Percentiles rank a stretch among this genome's conserved stretches.
These are phyloP conservation scores for Pachyramphus minor DNA, from an alignment of 2,113 vertebrate species.

Conservation along the genomic window DNA sequence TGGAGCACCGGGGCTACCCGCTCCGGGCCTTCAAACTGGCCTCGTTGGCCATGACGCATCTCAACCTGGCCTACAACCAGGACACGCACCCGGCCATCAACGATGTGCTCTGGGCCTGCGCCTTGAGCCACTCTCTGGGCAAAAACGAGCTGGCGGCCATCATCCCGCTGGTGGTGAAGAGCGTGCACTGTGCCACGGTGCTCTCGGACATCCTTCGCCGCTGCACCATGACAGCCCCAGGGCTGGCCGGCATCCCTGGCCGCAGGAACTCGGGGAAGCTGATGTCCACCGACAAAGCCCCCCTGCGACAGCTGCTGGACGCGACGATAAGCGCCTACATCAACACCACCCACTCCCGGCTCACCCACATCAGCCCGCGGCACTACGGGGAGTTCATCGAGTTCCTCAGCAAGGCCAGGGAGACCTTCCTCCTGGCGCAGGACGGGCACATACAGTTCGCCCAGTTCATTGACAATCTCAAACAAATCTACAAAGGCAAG, in stretches of 20 bases:
- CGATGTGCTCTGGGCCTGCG: slow-evolving; percentile 97
- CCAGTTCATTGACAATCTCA: slow-evolving; percentile 99
- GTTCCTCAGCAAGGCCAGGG: slow-evolving; percentile 96
- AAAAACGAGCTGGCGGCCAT: slow-evolving; percentile 97
- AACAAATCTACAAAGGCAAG: slow-evolving; percentile 99
- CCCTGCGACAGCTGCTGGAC: slow-evolving; percentile 92
- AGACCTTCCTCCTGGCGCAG: slow-evolving; percentile 94
- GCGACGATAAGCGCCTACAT: slow-evolving; percentile 97
- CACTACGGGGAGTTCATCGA: slow-evolving; percentile 98
- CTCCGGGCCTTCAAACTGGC: slow-evolving; percentile 96
- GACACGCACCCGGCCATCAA: slow-evolving; percentile 98
- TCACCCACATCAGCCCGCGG: slow-evolving; percentile 97
- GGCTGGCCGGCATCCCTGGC: slow-evolving; percentile 92
- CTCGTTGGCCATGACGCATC: slow-evolving; percentile 94
- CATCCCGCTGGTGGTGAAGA: slow-evolving; percentile 96
- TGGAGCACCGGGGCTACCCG: slow-evolving; percentile 97
- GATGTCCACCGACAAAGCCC: slow-evolving; percentile 98
- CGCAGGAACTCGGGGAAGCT: slow-evolving; percentile 96
- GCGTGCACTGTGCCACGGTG: slow-evolving; percentile 95
- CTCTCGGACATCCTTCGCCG: slow-evolving; percentile 95
- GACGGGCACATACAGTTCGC: slow-evolving; percentile 96
- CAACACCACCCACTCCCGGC: slow-evolving; percentile 96
- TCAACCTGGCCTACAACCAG: slow-evolving; percentile 99
- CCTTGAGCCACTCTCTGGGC: slow-evolving; percentile 97
- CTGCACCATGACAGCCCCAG: slow-evolving; percentile 95